Percentiles rank a stretch among this genome's conserved stretches.
Conservation (phyloP, 2,888 invertebrate species). For the Caenorhabditis plicata region DNA sequence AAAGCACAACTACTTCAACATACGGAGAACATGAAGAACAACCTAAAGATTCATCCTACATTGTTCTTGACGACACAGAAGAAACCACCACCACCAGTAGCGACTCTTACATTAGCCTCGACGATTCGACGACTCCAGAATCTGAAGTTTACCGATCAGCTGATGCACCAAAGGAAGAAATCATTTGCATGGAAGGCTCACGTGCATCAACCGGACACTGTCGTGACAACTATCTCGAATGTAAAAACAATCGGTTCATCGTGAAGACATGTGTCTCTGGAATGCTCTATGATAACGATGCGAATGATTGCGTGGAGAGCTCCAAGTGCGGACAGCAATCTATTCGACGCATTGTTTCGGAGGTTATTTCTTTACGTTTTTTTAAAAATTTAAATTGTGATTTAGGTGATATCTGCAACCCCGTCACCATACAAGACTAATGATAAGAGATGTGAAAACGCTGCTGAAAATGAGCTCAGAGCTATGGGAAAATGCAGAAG, state of each 20-base stretch:
- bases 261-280: constrained; percentile 11
- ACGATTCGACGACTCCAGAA: constrained; percentile 1
- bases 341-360: constrained; percentile 14
- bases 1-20: background rate
- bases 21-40: background rate
- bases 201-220: constrained; percentile 19
- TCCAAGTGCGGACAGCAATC: constrained; percentile 17
- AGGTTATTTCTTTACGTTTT: constrained; percentile 2
- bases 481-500: constrained; percentile 14
- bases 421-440: constrained; percentile 2
- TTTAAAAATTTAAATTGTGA: background rate
- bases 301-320: constrained; percentile 15
- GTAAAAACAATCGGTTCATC: constrained; percentile 1
- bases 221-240: constrained; percentile 10
- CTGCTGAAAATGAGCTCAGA: constrained; percentile 5
- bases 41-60: background rate
- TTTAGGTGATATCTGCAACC: constrained; percentile 12
- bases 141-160: constrained; percentile 1
- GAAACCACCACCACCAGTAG: constrained; percentile 3
- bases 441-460: constrained; percentile 14
- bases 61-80: too few species aligned
- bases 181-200: constrained; percentile 6
- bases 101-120: background rate
- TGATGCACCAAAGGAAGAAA: constrained; percentile 5
- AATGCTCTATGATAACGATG: constrained; percentile 27